A percentile compares a stretch with the other conserved stretches of the same genome.
These are phyloP conservation scores for Noctua fimbriata DNA, from an alignment of 2,888 invertebrate genomes.

Conservation along the genomic window DNA sequence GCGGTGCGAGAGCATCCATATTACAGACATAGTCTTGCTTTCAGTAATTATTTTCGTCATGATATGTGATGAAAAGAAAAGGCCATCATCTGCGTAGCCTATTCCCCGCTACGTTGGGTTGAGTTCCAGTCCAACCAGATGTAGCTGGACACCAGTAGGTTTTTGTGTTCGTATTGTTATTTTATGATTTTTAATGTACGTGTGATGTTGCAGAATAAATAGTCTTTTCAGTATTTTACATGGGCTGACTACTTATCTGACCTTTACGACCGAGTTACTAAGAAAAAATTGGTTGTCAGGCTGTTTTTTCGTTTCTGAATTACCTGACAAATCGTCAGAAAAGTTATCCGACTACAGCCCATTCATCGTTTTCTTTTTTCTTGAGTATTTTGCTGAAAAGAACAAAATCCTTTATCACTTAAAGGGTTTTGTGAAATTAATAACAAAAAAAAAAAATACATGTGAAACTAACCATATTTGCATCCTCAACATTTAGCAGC, in stretches of 20 bases:
- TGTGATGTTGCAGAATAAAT: not conserved
- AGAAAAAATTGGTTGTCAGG: not conserved
- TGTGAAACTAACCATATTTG: not conserved
- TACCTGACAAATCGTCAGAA: not conserved
- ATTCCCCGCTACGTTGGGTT: not conserved
- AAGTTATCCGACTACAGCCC: not conserved
- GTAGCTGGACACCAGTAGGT: not conserved
- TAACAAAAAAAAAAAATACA: not conserved
- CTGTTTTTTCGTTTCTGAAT: not conserved
- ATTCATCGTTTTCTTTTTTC: not conserved
- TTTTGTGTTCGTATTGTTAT: not conserved
- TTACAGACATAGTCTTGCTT: not conserved
- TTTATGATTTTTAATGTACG: not conserved
- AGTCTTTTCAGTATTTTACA: not conserved
- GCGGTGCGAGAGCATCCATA: not conserved
- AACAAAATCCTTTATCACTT: not conserved
- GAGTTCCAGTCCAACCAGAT: not conserved
- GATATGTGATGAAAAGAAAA: not conserved
- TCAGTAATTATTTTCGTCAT: not conserved
- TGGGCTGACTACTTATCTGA: not conserved
- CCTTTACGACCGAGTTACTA: not conserved
- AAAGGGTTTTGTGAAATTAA: not conserved
- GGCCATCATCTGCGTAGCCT: not conserved
- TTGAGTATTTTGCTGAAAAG: not conserved
- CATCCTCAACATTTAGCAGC: constrained; percentile 4